These are phyloP conservation scores for Diarsia rubi DNA, from an alignment of 2,888 invertebrate species.

Conservation along the genomic window DNA sequence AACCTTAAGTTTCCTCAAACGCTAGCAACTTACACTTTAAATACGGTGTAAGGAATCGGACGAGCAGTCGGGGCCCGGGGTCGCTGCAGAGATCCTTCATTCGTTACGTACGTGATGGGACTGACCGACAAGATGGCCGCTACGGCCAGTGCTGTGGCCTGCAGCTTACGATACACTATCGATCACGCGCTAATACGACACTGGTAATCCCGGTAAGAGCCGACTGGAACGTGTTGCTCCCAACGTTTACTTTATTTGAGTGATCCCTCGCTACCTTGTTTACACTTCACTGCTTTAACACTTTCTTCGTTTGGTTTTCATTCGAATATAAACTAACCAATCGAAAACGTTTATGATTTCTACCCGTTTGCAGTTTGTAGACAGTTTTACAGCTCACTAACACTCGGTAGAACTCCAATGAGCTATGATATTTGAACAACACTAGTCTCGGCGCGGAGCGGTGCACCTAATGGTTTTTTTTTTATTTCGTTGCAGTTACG, in stretches of 20 bases:
- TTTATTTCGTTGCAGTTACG: conserved; percentile 84
- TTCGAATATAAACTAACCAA: conserved; percentile 15
- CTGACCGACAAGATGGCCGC: conserved; percentile 69
- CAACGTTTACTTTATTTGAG: conserved; percentile 65
- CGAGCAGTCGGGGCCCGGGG: conserved; percentile 65
- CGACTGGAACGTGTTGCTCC: conserved; percentile 63
- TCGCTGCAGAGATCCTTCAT: conserved; percentile 80
- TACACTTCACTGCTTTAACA: conserved; percentile 41
- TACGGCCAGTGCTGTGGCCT: conserved; percentile 70
- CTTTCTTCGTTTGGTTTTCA: conserved; percentile 27
- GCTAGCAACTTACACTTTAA: conserved; percentile 53
- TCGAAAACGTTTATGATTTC: conserved; percentile 16
- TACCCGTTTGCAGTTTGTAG: conserved; percentile 9
- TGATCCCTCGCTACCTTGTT: conserved; percentile 52
- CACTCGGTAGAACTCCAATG: conserved; percentile 50
- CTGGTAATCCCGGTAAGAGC: conserved; percentile 74
- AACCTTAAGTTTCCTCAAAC: conserved; percentile 36
- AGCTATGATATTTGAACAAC: conserved; percentile 64
- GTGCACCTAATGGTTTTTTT: conserved; percentile 82
- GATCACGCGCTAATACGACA: conserved; percentile 80
- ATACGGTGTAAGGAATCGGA: conserved; percentile 47
- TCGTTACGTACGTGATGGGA: conserved; percentile 79
- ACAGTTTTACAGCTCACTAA: conserved; percentile 44
- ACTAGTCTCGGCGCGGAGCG: conserved; percentile 73
- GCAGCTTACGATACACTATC: conserved; percentile 71